Percentiles rank a stretch among this genome's conserved stretches.
Conservation (phyloP, 2,113 vertebrate species). For the Columbina picui region DNA sequence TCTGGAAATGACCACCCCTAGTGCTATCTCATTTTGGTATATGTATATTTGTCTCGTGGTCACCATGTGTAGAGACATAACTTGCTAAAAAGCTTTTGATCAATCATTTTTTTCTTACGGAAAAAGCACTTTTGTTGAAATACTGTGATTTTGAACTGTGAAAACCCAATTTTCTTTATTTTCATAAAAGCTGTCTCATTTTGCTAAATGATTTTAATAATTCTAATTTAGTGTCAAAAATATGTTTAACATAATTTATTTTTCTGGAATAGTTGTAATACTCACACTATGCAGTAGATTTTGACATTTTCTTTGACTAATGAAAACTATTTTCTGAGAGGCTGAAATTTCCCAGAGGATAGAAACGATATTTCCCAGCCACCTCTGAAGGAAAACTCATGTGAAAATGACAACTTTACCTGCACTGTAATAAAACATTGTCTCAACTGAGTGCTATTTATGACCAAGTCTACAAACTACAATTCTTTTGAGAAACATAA, state of each 20-base stretch:
- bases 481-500: background rate
- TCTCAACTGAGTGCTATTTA: background rate
- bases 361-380: conserved; percentile 24
- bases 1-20: background rate
- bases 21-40: background rate
- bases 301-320: conserved; percentile 25
- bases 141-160: background rate
- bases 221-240: background rate
- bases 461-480: background rate
- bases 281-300: background rate
- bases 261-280: background rate
- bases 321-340: conserved; percentile 14
- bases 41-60: background rate
- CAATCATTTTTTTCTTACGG: background rate
- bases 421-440: background rate
- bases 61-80: fast-evolving
- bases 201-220: background rate
- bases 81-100: background rate
- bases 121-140: background rate
- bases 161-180: background rate
- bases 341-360: conserved; percentile 35
- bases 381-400: conserved; percentile 22
- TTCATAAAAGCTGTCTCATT: background rate
- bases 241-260: background rate
- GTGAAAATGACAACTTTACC: conserved; percentile 9